Evolutionary conservation across 2,113 vertebrate species (phyloP).

Genomic region (Myiozetetes cayanensis): DNA sequence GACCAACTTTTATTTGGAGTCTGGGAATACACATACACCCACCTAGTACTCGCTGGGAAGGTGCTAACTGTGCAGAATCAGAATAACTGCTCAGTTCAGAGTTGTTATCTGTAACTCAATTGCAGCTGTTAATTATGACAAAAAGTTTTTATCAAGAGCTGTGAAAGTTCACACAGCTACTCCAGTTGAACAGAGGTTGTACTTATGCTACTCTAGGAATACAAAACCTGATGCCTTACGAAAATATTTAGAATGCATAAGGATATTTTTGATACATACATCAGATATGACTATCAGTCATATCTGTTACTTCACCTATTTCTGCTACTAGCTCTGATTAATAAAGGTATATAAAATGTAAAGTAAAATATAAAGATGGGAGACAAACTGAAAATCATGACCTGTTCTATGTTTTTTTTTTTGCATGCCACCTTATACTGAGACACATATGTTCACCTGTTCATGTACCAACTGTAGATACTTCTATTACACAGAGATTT

Average conservation of each 20-base stretch:
- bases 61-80: not conserved
- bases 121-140: not conserved
- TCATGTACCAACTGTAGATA: not conserved
- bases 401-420: not conserved
- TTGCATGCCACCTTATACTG: not conserved
- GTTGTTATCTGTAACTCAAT: not conserved
- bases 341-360: not conserved
- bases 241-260: not conserved
- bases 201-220: not conserved
- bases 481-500: too few species aligned
- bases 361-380: not conserved
- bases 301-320: not conserved
- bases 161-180: not conserved
- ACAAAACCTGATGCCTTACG: not conserved
- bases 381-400: not conserved
- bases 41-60: not conserved
- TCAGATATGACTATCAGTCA: not conserved
- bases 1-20: not conserved
- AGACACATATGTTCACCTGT: not conserved
- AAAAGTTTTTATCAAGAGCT: not conserved
- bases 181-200: not conserved
- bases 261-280: not conserved
- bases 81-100: not conserved
- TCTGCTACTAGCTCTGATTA: not conserved
- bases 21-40: not conserved